Evolutionary conservation across 2,113 vertebrate genomes (phyloP).

Genomic region (Rhipidura dahli): DNA sequence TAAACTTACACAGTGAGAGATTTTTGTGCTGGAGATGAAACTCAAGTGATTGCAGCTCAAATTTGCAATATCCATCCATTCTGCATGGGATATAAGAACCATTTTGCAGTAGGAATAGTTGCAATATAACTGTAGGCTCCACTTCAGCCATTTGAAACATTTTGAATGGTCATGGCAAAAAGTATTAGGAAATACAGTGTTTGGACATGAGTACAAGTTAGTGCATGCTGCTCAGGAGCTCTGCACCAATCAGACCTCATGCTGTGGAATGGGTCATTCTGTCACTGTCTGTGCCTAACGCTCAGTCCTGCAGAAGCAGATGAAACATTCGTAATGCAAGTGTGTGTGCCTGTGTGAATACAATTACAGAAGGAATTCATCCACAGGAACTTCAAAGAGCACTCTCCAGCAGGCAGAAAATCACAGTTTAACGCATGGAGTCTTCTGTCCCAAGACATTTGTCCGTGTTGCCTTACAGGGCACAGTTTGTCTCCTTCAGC

Average conservation of each 20-base stretch:
- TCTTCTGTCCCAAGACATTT: not conserved
- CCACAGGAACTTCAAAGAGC: not conserved
- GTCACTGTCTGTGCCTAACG: not conserved
- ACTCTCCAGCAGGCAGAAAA: slow-evolving; percentile 20
- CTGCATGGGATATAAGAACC: not conserved
- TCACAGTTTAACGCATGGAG: not conserved
- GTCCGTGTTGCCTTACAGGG: not conserved
- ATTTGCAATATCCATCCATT: not conserved
- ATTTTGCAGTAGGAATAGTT: not conserved
- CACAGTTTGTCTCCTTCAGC: not conserved
- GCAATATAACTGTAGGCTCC: not conserved
- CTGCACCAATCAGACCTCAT: not conserved
- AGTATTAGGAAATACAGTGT: not conserved
- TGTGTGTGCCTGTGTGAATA: not conserved
- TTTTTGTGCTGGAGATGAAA: not conserved
- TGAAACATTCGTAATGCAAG: not conserved
- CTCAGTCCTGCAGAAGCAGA: not conserved
- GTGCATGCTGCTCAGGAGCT: not conserved
- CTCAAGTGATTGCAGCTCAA: not conserved
- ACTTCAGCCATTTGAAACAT: not conserved
- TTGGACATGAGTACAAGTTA: not conserved
- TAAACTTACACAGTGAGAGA: not conserved
- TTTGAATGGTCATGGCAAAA: not conserved
- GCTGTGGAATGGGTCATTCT: fast-evolving
- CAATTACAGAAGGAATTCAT: not conserved